Evolutionary conservation across 2,888 invertebrate species (phyloP).

Genomic region (Camponotus fellah): DNA sequence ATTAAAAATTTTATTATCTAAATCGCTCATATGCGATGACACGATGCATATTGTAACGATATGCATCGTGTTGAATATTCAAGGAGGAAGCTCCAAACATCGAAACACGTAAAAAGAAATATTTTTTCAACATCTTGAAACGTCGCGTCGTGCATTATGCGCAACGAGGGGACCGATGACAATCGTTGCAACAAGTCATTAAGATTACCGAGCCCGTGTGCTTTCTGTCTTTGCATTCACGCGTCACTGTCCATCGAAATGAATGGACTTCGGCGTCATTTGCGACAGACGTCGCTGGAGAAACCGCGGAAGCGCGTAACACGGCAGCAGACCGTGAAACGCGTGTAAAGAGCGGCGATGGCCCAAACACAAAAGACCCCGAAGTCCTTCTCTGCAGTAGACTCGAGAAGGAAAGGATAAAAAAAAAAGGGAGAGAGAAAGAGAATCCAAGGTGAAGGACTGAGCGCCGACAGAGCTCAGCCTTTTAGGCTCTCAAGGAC

Average conservation of each 20-base stretch:
- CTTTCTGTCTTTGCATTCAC: constrained; percentile 41
- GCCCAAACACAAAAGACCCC: constrained; percentile 75
- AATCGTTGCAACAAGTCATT: constrained; percentile 39
- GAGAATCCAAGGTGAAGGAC: constrained; percentile 72
- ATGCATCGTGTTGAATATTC: background rate
- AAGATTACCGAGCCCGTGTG: constrained; percentile 21
- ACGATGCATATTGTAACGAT: background rate
- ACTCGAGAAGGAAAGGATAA: constrained; percentile 44
- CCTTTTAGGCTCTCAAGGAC: constrained; percentile 77
- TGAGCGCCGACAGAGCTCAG: constrained; percentile 57
- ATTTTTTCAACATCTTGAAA: constrained; percentile 8
- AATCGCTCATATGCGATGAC: background rate
- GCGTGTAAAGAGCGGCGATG: constrained; percentile 50
- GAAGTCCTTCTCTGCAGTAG: constrained; percentile 74
- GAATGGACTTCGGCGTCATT: constrained; percentile 25
- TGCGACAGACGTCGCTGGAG: constrained; percentile 21
- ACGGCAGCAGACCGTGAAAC: constrained; percentile 50
- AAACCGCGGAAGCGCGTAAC: constrained; percentile 62
- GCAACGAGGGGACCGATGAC: constrained; percentile 1
- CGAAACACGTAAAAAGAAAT: background rate
- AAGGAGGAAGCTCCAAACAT: no score
- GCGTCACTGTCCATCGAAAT: constrained; percentile 35
- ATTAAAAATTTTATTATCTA: background rate
- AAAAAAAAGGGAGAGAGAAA: background rate
- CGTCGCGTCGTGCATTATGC: constrained; percentile 15